Evolutionary conservation across 1,140 invertebrate species (phyloP).

Genomic region (Pogonus chalceus): DNA sequence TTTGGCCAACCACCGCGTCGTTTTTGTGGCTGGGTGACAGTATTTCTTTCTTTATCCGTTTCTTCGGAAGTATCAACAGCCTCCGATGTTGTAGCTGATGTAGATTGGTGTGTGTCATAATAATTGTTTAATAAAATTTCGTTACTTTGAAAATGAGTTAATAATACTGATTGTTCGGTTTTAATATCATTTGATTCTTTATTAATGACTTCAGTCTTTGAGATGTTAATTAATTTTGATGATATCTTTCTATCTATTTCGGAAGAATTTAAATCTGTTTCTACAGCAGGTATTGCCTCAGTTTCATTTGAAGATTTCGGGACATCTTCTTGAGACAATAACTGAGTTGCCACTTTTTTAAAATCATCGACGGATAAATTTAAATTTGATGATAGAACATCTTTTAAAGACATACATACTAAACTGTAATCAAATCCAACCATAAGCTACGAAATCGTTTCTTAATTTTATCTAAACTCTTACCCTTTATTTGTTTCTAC

Average conservation of each 20-base stretch:
- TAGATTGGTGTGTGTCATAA: background rate
- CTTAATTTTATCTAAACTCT: no score
- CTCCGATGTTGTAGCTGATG: slow-evolving; percentile 13
- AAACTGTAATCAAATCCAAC: slow-evolving; percentile 32
- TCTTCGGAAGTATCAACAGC: slow-evolving; percentile 3
- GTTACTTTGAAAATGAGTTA: slow-evolving; percentile 10
- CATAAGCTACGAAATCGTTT: background rate
- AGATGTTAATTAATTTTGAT: background rate
- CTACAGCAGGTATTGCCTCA: background rate
- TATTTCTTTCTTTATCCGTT: slow-evolving; percentile 6
- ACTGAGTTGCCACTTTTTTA: slow-evolving; percentile 33
- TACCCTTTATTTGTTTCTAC: slow-evolving; percentile 37
- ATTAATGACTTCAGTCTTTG: background rate
- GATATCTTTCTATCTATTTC: slow-evolving; percentile 17
- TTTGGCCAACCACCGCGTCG: slow-evolving; percentile 51
- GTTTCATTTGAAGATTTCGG: background rate
- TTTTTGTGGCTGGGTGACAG: slow-evolving; percentile 28
- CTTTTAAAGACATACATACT: slow-evolving; percentile 36
- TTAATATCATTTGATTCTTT: slow-evolving; percentile 1
- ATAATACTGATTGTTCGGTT: background rate
- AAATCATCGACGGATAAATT: slow-evolving; percentile 37
- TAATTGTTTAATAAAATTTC: background rate
- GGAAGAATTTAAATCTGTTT: slow-evolving; percentile 10
- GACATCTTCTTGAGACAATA: slow-evolving; percentile 30
- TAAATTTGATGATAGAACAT: slow-evolving; percentile 34